Evolutionary conservation across 2,888 invertebrate genomes (phyloP).

Genomic region (Caenorhabditis doughertyi): DNA sequence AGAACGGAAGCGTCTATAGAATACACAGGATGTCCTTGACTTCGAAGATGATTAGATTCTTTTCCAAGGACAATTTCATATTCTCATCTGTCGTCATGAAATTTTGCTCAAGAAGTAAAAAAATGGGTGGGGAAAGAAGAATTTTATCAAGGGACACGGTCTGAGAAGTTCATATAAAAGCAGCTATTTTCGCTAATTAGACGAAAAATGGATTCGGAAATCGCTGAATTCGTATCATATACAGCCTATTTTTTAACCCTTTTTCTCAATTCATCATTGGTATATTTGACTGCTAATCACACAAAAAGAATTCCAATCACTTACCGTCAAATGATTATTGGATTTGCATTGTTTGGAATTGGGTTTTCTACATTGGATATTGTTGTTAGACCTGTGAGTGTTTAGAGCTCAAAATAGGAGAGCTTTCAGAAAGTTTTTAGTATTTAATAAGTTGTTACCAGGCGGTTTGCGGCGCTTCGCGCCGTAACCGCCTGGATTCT

Average conservation of each 20-base stretch:
- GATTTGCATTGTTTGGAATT: conserved; percentile 33
- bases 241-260: conserved; percentile 12
- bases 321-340: conserved; percentile 30
- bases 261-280: conserved; percentile 1
- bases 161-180: background rate
- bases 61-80: background rate
- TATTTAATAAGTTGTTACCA: too few relatives aligned
- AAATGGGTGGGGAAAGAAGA: background rate
- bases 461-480: too few relatives aligned
- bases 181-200: background rate
- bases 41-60: background rate
- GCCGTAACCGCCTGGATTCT: too few relatives aligned
- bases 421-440: too few relatives aligned
- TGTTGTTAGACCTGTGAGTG: conserved; percentile 44
- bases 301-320: conserved; percentile 4
- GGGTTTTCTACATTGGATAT: conserved; percentile 30
- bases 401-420: background rate
- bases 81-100: background rate
- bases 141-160: background rate
- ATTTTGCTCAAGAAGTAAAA: background rate
- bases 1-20: background rate
- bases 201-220: conserved; percentile 15
- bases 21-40: conserved; percentile 7
- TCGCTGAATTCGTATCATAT: conserved; percentile 4
- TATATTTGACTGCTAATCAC: conserved; percentile 19